phyloP scores from a whole-genome alignment of 53 echinoderm and acorn worm species.

The Paracentrotus lividus region DNA sequence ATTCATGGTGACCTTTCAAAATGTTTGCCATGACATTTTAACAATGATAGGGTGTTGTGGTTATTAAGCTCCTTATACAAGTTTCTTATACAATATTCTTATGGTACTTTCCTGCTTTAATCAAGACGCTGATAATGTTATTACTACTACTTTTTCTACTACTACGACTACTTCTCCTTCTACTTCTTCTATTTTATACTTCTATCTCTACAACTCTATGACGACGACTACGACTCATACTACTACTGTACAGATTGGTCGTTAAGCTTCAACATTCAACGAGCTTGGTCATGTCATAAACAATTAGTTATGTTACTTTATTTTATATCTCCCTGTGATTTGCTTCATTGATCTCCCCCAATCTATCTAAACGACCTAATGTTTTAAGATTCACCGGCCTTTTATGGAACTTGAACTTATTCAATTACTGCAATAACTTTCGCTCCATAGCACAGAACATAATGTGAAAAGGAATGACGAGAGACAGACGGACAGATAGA shows the following conservation, averaged over 20 bases:
- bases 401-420: background rate
- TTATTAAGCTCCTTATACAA: too few species aligned
- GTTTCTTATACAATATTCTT: too few species aligned
- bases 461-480: background rate
- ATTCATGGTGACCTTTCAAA: background rate
- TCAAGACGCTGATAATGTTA: too few species aligned
- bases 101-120: too few species aligned
- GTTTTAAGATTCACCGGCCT: background rate
- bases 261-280: background rate
- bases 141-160: too few species aligned
- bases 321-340: background rate
- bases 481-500: background rate
- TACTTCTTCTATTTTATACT: too few species aligned
- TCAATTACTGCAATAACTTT: background rate
- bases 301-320: background rate
- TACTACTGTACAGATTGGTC: too few species aligned
- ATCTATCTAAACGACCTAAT: too few species aligned
- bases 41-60: too few species aligned
- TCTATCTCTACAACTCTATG: too few species aligned
- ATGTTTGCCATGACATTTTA: background rate
- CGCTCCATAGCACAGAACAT: background rate
- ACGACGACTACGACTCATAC: too few species aligned
- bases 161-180: too few species aligned
- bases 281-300: background rate
- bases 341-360: background rate